Conservation (phyloP, 2,113 vertebrate genomes). For the Gasterosteus nipponicus region DNA sequence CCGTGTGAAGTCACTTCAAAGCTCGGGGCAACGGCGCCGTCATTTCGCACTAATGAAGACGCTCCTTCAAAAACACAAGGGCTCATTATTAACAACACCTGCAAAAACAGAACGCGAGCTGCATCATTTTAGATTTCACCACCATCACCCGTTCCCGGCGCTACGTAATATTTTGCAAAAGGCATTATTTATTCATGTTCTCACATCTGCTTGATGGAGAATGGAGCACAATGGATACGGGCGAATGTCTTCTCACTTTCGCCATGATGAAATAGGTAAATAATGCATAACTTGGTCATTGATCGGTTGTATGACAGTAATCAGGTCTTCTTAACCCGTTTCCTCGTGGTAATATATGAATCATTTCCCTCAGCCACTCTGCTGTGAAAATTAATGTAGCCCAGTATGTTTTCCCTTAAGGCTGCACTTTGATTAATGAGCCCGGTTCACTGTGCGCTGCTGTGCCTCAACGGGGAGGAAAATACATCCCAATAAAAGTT, state of each 20-base stretch:
- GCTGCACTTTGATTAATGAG: slow-evolving; percentile 77
- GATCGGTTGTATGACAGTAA: slow-evolving; percentile 72
- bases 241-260: slow-evolving; percentile 16
- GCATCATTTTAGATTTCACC: slow-evolving; percentile 70
- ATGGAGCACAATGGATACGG: not conserved
- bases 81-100: slow-evolving; percentile 79
- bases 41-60: slow-evolving; percentile 70
- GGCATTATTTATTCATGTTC: slow-evolving; percentile 6
- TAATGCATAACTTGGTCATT: slow-evolving; percentile 55
- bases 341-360: slow-evolving; percentile 73
- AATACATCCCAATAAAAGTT: slow-evolving; percentile 56
- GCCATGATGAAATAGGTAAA: slow-evolving; percentile 50
- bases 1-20: slow-evolving; percentile 85
- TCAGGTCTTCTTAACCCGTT: slow-evolving; percentile 73
- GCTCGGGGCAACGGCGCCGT: slow-evolving; percentile 69
- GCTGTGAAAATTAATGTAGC: slow-evolving; percentile 74
- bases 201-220: not conserved
- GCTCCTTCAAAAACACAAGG: slow-evolving; percentile 75
- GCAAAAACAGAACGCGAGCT: slow-evolving; percentile 62
- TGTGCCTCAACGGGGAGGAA: slow-evolving; percentile 33
- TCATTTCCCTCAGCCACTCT: slow-evolving; percentile 71
- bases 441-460: slow-evolving; percentile 37
- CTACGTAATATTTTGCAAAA: slow-evolving; percentile 28
- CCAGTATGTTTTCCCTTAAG: slow-evolving; percentile 72
- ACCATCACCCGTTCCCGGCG: not conserved